Evolutionary conservation across 2,888 invertebrate genomes (phyloP).

Genomic region (Ceratothoa steindachneri): DNA sequence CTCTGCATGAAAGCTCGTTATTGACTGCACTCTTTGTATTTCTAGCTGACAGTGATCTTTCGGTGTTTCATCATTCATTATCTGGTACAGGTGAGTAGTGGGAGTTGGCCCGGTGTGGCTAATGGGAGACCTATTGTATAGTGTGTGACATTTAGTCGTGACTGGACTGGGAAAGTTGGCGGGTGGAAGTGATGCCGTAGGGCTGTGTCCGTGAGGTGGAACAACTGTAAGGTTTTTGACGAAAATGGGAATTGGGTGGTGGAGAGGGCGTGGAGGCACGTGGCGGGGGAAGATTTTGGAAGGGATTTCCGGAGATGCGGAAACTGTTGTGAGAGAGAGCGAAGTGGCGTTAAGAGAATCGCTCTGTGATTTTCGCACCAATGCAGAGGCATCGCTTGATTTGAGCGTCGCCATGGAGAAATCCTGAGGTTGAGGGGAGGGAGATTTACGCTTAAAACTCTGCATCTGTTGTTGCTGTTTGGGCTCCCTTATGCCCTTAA

Average conservation of each 20-base stretch:
- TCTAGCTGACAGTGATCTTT: background rate
- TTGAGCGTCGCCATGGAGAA: constrained; percentile 1
- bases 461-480: background rate
- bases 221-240: background rate
- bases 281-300: background rate
- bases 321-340: background rate
- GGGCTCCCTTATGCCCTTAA: constrained; percentile 7
- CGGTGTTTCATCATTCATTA: background rate
- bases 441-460: background rate
- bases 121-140: background rate
- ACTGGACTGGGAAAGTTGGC: background rate
- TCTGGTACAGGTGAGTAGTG: background rate
- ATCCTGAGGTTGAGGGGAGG: background rate
- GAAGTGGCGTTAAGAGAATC: background rate
- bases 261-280: background rate
- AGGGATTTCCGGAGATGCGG: background rate
- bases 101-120: background rate
- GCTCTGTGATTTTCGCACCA: background rate
- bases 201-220: background rate
- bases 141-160: background rate
- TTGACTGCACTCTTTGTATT: background rate
- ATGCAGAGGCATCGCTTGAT: background rate
- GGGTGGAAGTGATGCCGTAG: background rate
- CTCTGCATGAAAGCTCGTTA: background rate
- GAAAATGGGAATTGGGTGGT: background rate